These are phyloP conservation scores for Hyperoplus immaculatus DNA, from an alignment of 2,797 vertebrate genomes.

Conservation along the genomic window DNA sequence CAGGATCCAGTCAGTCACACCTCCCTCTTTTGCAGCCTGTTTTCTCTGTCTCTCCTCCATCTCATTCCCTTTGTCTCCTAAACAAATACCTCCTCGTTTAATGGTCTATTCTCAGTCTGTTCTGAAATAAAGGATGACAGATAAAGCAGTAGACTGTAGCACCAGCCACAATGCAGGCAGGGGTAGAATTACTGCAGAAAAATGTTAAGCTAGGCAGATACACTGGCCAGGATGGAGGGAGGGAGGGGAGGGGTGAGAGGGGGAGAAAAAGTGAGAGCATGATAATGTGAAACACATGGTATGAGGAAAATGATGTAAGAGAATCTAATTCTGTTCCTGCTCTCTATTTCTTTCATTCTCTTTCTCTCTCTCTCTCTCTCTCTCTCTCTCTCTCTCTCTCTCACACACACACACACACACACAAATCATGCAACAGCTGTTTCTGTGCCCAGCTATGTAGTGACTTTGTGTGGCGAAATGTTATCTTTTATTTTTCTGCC, in stretches of 20 bases:
- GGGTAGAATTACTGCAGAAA: conserved; percentile 78
- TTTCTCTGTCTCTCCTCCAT: conserved; percentile 37
- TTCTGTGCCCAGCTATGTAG: conserved; percentile 43
- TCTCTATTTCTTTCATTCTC: not conserved
- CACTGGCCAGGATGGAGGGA: conserved; percentile 16
- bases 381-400: too few species aligned
- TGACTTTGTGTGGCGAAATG: conserved; percentile 29
- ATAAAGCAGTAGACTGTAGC: conserved; percentile 35
- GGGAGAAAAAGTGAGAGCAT: conserved; percentile 30
- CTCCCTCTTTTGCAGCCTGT: conserved; percentile 35
- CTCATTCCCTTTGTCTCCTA: conserved; percentile 37
- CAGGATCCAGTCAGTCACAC: conserved; percentile 50
- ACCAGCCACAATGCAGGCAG: conserved; percentile 66
- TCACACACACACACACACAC: conserved; percentile 4
- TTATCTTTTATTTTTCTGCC: not conserved
- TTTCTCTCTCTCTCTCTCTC: too few species aligned
- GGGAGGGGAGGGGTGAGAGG: not conserved
- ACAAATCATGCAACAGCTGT: conserved; percentile 50
- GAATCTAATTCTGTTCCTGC: conserved; percentile 24
- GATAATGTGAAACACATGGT: conserved; percentile 78
- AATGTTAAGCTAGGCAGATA: conserved; percentile 50
- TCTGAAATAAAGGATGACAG: conserved; percentile 42
- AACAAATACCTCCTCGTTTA: conserved; percentile 11
- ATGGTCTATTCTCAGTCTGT: conserved; percentile 19
- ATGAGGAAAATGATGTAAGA: conserved; percentile 46